phyloP scores from a whole-genome alignment of 2,797 vertebrate genomes.

The Gallinago stenura region DNA sequence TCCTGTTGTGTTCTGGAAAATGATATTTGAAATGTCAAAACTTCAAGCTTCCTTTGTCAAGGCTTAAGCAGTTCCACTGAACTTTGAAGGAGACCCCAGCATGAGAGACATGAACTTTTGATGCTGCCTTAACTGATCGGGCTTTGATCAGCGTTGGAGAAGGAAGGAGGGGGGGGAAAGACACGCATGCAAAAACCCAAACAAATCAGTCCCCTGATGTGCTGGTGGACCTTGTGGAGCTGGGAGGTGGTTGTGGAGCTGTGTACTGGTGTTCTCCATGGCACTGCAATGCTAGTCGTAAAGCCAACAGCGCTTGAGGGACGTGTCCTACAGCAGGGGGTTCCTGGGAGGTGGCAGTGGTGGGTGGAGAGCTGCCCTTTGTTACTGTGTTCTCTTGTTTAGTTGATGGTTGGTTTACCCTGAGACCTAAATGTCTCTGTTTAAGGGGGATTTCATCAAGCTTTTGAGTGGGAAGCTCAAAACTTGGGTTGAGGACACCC shows the following conservation, averaged over 20 bases:
- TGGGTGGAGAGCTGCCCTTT: accelerated
- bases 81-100: slow-evolving; percentile 71
- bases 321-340: accelerated
- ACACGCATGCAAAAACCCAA: not conserved
- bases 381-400: not conserved
- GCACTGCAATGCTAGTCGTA: not conserved
- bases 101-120: slow-evolving; percentile 54
- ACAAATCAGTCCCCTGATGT: not conserved
- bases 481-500: not conserved
- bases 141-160: slow-evolving; percentile 67
- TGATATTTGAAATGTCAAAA: slow-evolving; percentile 73
- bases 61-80: slow-evolving; percentile 60
- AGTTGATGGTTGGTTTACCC: not conserved
- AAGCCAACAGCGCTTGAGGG: not conserved
- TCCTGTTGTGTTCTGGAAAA: slow-evolving; percentile 65
- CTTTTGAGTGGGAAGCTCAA: not conserved
- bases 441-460: not conserved
- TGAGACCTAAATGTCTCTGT: accelerated
- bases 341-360: not conserved
- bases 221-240: not conserved
- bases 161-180: not conserved
- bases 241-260: not conserved
- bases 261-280: not conserved
- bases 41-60: slow-evolving; percentile 70
- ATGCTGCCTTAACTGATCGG: not conserved